Conservation (phyloP, 37 sponge, comb jelly and placozoan species). For the Mnemiopsis leidyi region DNA sequence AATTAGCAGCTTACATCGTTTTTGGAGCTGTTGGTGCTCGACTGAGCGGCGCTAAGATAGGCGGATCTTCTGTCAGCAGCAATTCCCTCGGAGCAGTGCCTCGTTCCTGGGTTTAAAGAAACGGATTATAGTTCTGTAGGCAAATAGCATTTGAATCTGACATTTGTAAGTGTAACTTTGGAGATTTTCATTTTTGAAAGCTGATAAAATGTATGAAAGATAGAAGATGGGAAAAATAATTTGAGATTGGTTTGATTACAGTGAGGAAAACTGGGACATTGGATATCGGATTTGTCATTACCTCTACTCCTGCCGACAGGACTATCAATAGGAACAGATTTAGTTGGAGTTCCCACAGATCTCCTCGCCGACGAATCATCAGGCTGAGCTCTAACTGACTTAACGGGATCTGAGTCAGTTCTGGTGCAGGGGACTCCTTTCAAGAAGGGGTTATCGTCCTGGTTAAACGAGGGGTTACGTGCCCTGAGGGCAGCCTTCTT, state of each 20-base stretch:
- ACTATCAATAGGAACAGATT: neutral
- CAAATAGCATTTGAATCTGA: no score
- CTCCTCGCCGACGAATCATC: neutral
- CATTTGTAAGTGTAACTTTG: no score
- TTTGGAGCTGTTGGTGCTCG: neutral
- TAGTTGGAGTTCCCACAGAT: neutral
- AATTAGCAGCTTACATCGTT: neutral
- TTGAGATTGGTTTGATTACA: no score
- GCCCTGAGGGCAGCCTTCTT: neutral
- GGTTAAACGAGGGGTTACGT: neutral
- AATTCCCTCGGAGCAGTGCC: neutral
- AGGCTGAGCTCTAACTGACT: no score
- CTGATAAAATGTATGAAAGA: no score
- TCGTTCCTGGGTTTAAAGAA: no score
- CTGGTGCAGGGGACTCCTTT: neutral
- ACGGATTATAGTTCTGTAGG: no score
- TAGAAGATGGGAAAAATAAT: no score
- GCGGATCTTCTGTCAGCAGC: neutral
- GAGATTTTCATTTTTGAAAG: no score
- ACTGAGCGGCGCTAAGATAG: neutral
- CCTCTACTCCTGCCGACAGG: neutral
- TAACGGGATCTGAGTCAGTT: no score
- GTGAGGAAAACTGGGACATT: no score
- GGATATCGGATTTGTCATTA: no score
- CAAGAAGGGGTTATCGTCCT: conserved; percentile 47